phyloP scores from a whole-genome alignment of 2,113 vertebrate genomes.

The Platanista minor region DNA sequence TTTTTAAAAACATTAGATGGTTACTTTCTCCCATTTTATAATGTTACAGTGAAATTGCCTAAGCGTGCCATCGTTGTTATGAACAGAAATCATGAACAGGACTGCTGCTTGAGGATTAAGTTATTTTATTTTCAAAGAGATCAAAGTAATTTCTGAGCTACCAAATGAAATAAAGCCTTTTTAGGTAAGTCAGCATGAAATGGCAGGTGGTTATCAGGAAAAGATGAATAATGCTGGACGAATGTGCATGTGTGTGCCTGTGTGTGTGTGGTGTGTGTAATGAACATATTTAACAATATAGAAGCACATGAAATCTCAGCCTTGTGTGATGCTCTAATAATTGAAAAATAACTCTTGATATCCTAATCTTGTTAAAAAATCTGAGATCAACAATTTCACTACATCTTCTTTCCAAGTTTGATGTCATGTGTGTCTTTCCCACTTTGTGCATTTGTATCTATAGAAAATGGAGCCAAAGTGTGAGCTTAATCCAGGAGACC shows the following conservation, averaged over 20 bases:
- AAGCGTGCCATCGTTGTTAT: neutral
- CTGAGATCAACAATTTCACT: too few relatives aligned
- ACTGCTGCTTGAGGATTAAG: neutral
- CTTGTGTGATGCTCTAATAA: neutral
- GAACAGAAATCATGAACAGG: neutral
- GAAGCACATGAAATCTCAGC: neutral
- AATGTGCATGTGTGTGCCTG: fast-evolving
- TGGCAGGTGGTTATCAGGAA: neutral
- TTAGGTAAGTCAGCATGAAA: neutral
- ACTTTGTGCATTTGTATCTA: neutral
- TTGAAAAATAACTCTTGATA: neutral
- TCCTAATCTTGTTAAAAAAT: neutral
- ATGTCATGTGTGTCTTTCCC: fast-evolving
- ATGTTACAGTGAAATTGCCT: neutral
- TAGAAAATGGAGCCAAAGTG: too few relatives aligned
- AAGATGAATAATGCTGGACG: fast-evolving
- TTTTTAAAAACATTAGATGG: neutral
- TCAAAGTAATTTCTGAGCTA: neutral
- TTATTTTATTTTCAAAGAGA: slow-evolving; percentile 17
- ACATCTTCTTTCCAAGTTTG: fast-evolving
- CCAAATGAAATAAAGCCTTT: neutral
- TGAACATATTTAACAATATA: neutral
- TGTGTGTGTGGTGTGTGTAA: neutral
- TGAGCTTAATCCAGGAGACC: fast-evolving
- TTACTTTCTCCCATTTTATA: neutral